A percentile compares a stretch with the other conserved stretches of the same genome.
Conservation (phyloP, 2,888 invertebrate genomes). For the Andrena dorsata region DNA sequence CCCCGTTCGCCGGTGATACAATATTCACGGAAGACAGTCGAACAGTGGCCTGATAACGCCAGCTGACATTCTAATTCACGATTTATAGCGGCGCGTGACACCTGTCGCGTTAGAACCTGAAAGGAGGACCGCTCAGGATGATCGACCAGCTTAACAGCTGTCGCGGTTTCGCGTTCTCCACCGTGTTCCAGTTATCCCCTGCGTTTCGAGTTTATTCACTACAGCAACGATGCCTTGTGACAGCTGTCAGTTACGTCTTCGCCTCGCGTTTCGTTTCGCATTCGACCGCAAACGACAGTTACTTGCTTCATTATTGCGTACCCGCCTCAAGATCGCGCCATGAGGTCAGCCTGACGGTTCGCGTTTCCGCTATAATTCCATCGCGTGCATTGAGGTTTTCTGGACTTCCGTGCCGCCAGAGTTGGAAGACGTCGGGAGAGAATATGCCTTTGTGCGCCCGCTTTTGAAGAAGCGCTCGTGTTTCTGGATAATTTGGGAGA, state of each 20-base stretch:
- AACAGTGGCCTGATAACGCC: conserved; percentile 50
- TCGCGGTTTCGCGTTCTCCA: conserved; percentile 45
- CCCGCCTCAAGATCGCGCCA: conserved; percentile 28
- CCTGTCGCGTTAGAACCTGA: conserved; percentile 46
- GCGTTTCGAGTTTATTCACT: conserved; percentile 23
- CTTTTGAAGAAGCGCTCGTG: neutral
- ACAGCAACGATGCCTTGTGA: conserved; percentile 38
- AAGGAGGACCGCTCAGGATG: conserved; percentile 22
- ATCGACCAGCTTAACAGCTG: conserved; percentile 55
- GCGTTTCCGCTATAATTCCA: conserved; percentile 41
- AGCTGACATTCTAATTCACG: conserved; percentile 68
- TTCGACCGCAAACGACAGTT: conserved; percentile 9
- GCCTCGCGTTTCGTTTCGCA: conserved; percentile 18
- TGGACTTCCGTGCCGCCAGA: conserved; percentile 21
- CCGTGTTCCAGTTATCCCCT: conserved; percentile 15
- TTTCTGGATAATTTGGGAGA: conserved; percentile 4
- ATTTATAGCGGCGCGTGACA: conserved; percentile 56
- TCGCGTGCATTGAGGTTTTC: conserved; percentile 19
- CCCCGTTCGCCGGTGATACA: neutral
- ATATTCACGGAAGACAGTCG: neutral
- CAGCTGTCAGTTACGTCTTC: conserved; percentile 55
- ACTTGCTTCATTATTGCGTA: conserved; percentile 3
- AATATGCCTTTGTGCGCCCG: neutral
- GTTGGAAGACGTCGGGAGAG: neutral
- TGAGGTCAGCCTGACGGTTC: conserved; percentile 28